Conservation (phyloP, 2,888 invertebrate species). For the Helicoverpa assulta region DNA sequence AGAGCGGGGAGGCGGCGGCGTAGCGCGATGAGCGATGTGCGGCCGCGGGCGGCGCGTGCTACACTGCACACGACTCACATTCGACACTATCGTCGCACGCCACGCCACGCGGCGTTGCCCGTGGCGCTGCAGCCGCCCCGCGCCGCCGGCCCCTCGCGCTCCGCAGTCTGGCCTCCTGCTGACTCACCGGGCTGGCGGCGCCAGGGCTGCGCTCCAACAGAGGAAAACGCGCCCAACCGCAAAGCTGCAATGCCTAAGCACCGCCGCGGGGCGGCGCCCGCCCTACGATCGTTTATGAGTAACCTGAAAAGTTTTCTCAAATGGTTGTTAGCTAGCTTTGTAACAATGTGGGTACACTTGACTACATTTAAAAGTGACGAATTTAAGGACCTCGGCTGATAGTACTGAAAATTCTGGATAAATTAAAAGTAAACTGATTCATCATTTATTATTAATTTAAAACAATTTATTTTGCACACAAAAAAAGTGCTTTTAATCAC, state of each 20-base stretch:
- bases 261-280: slow-evolving; percentile 46
- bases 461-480: too few relatives aligned
- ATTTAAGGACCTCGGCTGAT: too few relatives aligned
- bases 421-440: too few relatives aligned
- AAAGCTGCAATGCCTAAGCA: slow-evolving; percentile 26
- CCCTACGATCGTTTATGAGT: slow-evolving; percentile 20
- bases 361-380: too few relatives aligned
- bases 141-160: slow-evolving; percentile 64
- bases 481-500: too few relatives aligned
- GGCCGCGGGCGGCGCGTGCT: slow-evolving; percentile 88
- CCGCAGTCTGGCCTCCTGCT: slow-evolving; percentile 68
- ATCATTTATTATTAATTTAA: too few relatives aligned
- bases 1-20: slow-evolving; percentile 88
- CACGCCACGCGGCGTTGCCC: slow-evolving; percentile 65
- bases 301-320: slow-evolving; percentile 2
- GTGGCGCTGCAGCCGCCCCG: slow-evolving; percentile 65
- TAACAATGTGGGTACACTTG: too few relatives aligned
- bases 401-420: too few relatives aligned
- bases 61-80: slow-evolving; percentile 85
- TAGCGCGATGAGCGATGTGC: slow-evolving; percentile 86
- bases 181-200: slow-evolving; percentile 63
- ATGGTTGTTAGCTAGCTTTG: too few relatives aligned
- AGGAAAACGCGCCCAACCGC: slow-evolving; percentile 54
- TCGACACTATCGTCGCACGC: slow-evolving; percentile 64
- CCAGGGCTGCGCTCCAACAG: slow-evolving; percentile 45